phyloP scores from a whole-genome alignment of 2,113 vertebrate genomes.

The Chionodraco myersi region DNA sequence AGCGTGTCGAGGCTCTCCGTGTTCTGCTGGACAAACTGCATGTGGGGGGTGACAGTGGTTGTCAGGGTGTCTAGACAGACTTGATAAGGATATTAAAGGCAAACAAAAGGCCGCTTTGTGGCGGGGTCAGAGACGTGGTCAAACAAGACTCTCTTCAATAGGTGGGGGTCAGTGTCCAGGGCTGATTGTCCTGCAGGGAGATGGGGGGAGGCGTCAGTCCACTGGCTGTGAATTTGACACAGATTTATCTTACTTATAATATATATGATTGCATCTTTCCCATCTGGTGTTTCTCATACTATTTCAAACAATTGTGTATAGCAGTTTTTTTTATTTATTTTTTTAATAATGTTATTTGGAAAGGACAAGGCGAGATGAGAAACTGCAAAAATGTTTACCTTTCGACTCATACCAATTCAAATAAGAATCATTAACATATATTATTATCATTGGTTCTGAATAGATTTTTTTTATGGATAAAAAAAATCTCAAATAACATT shows the following conservation, averaged over 20 bases:
- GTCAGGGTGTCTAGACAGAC: conserved; percentile 83
- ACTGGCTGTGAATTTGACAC: conserved; percentile 39
- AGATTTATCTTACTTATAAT: conserved; percentile 52
- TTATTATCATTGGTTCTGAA: background rate
- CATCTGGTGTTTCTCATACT: background rate
- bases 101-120: conserved; percentile 79
- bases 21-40: conserved; percentile 18
- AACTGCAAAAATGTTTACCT: too few relatives aligned
- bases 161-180: conserved; percentile 62
- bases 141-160: conserved; percentile 69
- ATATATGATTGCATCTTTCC: conserved; percentile 27
- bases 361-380: background rate
- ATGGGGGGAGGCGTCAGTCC: conserved; percentile 55
- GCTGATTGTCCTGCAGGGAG: conserved; percentile 47
- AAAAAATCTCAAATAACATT: background rate
- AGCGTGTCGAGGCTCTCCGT: conserved; percentile 5
- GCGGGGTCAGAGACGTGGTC: conserved; percentile 73
- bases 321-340: too few relatives aligned
- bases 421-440: background rate
- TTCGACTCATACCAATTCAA: too few relatives aligned
- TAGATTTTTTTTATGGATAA: too few relatives aligned
- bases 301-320: background rate
- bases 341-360: background rate
- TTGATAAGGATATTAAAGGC: conserved; percentile 84
- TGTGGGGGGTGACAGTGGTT: conserved; percentile 70